Conservation (phyloP, 2,113 vertebrate genomes). For the Rhinogobius similis region DNA sequence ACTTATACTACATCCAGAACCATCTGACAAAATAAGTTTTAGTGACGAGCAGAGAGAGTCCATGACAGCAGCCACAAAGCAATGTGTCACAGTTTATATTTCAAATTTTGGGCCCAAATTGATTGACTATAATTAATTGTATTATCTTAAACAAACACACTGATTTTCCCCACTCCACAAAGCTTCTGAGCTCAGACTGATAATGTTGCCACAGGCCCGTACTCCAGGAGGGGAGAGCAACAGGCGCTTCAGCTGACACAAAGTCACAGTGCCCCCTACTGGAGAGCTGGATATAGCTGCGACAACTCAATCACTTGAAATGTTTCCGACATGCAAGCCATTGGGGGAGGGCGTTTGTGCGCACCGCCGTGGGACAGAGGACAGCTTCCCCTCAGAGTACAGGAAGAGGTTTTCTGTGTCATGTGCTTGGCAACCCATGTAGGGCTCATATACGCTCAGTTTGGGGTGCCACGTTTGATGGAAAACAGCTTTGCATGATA, state of each 20-base stretch:
- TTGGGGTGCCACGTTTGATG: slow-evolving; percentile 64
- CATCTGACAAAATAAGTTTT: slow-evolving; percentile 37
- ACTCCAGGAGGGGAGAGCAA: slow-evolving; percentile 56
- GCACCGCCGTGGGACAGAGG: slow-evolving; percentile 55
- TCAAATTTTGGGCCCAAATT: slow-evolving; percentile 66
- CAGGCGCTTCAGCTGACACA: slow-evolving; percentile 55
- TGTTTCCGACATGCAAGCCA: slow-evolving; percentile 45
- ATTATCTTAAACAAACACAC: slow-evolving; percentile 78
- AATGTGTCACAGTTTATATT: slow-evolving; percentile 59
- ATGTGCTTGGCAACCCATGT: slow-evolving; percentile 62
- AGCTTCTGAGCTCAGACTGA: slow-evolving; percentile 72
- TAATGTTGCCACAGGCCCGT: slow-evolving; percentile 50
- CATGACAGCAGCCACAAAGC: slow-evolving; percentile 34
- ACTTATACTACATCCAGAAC: slow-evolving; percentile 48
- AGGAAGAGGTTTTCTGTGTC: slow-evolving; percentile 59
- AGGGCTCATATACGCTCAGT: slow-evolving; percentile 65
- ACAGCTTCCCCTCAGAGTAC: slow-evolving; percentile 57
- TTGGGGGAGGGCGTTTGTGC: slow-evolving; percentile 49
- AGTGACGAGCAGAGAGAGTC: slow-evolving; percentile 45
- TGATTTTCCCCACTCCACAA: slow-evolving; percentile 64
- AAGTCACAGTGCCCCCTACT: slow-evolving; percentile 75
- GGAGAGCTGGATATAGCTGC: neutral
- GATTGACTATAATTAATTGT: slow-evolving; percentile 78
- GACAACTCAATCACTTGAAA: slow-evolving; percentile 31
- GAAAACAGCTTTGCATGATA: slow-evolving; percentile 71